Evolutionary conservation across 2,797 vertebrate species (phyloP).

Genomic region (Hypotaenidia philippensis): DNA sequence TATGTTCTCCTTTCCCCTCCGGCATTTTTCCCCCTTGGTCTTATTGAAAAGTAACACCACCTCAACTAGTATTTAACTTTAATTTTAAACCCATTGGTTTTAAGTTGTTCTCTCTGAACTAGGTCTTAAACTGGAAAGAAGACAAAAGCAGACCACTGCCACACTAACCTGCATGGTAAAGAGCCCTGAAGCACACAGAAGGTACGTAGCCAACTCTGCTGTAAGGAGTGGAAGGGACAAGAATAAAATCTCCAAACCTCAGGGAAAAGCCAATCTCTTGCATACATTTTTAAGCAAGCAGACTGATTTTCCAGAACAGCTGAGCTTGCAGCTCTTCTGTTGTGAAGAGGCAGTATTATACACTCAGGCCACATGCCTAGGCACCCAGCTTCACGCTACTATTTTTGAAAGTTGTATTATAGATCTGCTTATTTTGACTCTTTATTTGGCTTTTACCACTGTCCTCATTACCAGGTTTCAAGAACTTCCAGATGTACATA

Average conservation of each 20-base stretch:
- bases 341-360: neutral
- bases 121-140: neutral
- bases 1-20: neutral
- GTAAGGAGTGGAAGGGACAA: neutral
- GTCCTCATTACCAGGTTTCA: neutral
- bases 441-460: neutral
- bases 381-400: neutral
- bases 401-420: neutral
- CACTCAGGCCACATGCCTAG: neutral
- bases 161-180: fast-evolving
- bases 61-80: neutral
- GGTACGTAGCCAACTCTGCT: neutral
- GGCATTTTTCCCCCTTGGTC: neutral
- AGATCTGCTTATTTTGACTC: neutral
- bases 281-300: neutral
- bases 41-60: neutral
- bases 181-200: neutral
- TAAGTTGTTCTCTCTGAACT: neutral
- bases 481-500: neutral
- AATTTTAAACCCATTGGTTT: neutral
- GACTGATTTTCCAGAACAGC: neutral
- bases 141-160: neutral
- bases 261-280: neutral
- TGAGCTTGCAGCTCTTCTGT: neutral
- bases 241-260: neutral